Evolutionary conservation across 2,888 invertebrate species (phyloP).

Genomic region (Spodoptera littoralis): DNA sequence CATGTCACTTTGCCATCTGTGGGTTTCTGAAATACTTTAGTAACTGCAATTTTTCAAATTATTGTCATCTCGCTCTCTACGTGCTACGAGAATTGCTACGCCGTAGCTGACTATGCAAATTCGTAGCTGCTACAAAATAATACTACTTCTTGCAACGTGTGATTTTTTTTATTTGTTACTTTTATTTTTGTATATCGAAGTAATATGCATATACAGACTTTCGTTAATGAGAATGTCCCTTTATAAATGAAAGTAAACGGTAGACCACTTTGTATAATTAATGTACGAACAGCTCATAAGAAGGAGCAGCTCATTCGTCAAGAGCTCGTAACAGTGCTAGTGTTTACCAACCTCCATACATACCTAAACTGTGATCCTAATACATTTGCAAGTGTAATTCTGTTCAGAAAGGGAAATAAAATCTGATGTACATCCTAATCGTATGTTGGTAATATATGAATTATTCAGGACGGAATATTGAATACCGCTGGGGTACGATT

Average conservation of each 20-base stretch:
- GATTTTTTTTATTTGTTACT: neutral
- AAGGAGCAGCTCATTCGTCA: constrained; percentile 8
- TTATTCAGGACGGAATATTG: constrained; percentile 71
- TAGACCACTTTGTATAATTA: constrained; percentile 19
- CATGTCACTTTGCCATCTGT: neutral
- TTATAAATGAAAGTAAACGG: neutral
- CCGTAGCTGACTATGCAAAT: constrained; percentile 22
- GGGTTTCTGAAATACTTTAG: constrained; percentile 4
- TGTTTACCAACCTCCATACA: constrained; percentile 25
- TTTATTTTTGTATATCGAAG: neutral
- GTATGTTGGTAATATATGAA: constrained; percentile 66
- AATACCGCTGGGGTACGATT: constrained; percentile 59
- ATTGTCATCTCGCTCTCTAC: constrained; percentile 9
- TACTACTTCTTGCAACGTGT: neutral
- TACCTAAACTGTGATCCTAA: constrained; percentile 35
- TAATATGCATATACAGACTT: neutral
- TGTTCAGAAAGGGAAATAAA: constrained; percentile 59
- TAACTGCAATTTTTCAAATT: constrained; percentile 11
- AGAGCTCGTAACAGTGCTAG: constrained; percentile 20
- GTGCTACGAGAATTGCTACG: constrained; percentile 21
- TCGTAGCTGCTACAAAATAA: constrained; percentile 23
- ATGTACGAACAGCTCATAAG: neutral
- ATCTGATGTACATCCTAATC: constrained; percentile 69
- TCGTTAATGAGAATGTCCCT: too few species aligned
- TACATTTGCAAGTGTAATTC: constrained; percentile 60